Conservation (phyloP, 2,888 invertebrate species). For the Tetropium fuscum region DNA sequence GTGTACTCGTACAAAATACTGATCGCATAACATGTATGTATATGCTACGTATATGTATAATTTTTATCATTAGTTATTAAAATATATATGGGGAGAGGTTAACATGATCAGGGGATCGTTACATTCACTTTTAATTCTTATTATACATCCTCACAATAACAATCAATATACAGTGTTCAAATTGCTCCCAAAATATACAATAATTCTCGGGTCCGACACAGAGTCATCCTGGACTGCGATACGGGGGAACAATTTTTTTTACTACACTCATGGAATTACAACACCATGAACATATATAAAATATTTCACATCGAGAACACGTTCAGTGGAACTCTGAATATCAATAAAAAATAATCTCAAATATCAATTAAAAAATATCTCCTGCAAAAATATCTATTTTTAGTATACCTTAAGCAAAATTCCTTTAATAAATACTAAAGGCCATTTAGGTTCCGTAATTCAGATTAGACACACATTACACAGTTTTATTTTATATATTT, state of each 20-base stretch:
- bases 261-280: conserved; percentile 50
- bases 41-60: conserved; percentile 63
- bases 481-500: conserved; percentile 30
- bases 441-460: conserved; percentile 56
- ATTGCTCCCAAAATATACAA: conserved; percentile 51
- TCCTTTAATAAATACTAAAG: conserved; percentile 57
- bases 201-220: conserved; percentile 20
- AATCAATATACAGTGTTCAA: conserved; percentile 58
- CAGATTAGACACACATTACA: conserved; percentile 51
- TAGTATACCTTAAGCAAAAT: conserved; percentile 61
- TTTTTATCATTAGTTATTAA: conserved; percentile 59
- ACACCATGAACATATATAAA: conserved; percentile 59
- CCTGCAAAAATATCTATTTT: conserved; percentile 62
- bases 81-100: conserved; percentile 63
- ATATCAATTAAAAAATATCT: conserved; percentile 56
- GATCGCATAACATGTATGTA: conserved; percentile 60
- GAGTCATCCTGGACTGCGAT: conserved; percentile 16
- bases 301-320: conserved; percentile 67
- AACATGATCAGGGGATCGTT: conserved; percentile 58
- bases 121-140: conserved; percentile 60
- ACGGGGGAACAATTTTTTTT: conserved; percentile 29
- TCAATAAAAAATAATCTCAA: conserved; percentile 57
- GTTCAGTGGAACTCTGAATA: conserved; percentile 66
- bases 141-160: conserved; percentile 65
- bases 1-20: conserved; percentile 68